These are phyloP conservation scores for Orbicella faveolata DNA, from an alignment of 64 coral and sea anemone species.

Conservation along the genomic window DNA sequence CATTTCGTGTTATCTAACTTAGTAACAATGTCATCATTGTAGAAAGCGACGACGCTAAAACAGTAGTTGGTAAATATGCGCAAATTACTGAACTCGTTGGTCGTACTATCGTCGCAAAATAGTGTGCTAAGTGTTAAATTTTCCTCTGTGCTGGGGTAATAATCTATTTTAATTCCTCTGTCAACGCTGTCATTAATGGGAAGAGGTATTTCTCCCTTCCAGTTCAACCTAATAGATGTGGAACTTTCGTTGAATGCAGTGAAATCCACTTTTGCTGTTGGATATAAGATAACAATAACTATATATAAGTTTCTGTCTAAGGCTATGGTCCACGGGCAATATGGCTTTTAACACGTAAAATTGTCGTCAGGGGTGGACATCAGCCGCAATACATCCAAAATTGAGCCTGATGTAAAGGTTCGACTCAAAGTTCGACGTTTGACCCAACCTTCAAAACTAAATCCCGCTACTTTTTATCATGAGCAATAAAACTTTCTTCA, in stretches of 20 bases:
- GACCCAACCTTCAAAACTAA: too few relatives aligned
- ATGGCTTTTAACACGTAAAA: too few relatives aligned
- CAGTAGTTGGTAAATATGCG: constrained; percentile 11
- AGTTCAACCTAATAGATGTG: constrained; percentile 12
- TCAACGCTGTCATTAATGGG: neutral
- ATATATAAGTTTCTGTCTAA: too few relatives aligned
- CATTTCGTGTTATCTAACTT: constrained; percentile 10
- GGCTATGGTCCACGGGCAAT: too few relatives aligned
- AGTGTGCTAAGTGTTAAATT: neutral
- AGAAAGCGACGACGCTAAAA: neutral
- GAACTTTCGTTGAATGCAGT: constrained; percentile 13
- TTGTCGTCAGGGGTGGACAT: too few relatives aligned
- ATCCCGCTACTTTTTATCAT: too few relatives aligned
- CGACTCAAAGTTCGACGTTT: too few relatives aligned
- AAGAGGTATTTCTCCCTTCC: neutral
- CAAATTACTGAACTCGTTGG: constrained; percentile 9
- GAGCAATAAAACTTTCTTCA: too few relatives aligned
- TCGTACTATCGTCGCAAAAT: neutral
- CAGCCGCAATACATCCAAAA: too few relatives aligned
- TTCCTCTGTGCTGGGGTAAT: neutral
- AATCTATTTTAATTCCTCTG: constrained; percentile 20
- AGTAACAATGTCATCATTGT: neutral
- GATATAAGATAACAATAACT: neutral
- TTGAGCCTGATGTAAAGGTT: too few relatives aligned
- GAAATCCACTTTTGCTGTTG: constrained; percentile 18